Evolutionary conservation across 1,140 invertebrate species (phyloP).

Genomic region (Chironomus striatipennis): DNA sequence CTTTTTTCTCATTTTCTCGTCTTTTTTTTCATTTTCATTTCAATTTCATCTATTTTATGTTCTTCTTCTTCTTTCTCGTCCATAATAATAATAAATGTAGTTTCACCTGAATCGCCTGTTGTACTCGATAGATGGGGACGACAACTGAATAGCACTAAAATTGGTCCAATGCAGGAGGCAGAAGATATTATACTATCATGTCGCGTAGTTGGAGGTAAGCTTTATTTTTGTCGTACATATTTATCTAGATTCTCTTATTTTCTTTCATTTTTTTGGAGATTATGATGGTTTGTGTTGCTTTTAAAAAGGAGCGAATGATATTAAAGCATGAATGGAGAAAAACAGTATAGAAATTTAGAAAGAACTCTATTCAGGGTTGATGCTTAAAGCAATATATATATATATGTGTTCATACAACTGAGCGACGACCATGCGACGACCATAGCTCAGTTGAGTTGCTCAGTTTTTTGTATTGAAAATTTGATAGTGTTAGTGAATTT

Average conservation of each 20-base stretch:
- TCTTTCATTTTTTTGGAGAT: no score
- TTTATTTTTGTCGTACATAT: not conserved
- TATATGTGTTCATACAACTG: no score
- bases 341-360: no score
- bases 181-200: constrained; percentile 52
- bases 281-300: not conserved
- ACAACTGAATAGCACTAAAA: constrained; percentile 57
- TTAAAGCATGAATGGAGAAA: no score
- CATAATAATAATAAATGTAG: constrained; percentile 43
- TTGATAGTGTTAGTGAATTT: no score
- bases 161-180: constrained; percentile 70
- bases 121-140: constrained; percentile 70
- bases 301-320: no score
- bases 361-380: no score
- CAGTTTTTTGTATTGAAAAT: no score
- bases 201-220: constrained; percentile 49
- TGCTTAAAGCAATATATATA: no score
- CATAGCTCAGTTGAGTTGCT: no score
- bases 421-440: no score
- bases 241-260: not conserved
- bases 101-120: constrained; percentile 74
- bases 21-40: not conserved
- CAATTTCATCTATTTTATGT: constrained; percentile 26
- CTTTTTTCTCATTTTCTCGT: not conserved
- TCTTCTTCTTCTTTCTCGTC: constrained; percentile 25